Base-by-base conservation (phyloP, 1,140 invertebrate species). In the Drosophila sturtevanti region DNA sequence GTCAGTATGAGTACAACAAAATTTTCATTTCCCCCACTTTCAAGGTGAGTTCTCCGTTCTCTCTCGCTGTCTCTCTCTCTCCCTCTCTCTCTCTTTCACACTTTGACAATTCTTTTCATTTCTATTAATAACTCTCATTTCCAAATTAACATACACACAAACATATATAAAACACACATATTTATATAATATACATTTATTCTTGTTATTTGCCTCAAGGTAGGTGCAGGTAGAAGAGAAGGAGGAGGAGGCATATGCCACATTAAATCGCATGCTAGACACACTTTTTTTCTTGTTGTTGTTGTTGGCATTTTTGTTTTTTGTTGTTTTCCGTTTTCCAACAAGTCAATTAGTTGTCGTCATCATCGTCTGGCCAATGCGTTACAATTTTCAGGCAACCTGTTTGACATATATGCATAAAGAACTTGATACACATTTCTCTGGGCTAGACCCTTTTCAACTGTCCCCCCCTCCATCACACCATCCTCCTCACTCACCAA, bases 271-370 rank as follows among this genome's bases (percentile, higher is more conserved):
- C 62, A 62, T 41, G 59, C 59, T 27, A 62, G 60, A 62, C 60
- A 62, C 60, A 18, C 6, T 34, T 9, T 62, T 14, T 14, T 68
- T 24, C 22, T 2, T 24, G 2, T 24, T 24, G 1, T 4, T 24
- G 1, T 24, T 24, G 1, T 24, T 24, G 1, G 1, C 4, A 31
- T 34, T 34, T 3, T 34, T 34, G 31, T 34, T 9, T 1, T 34
- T 3, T 44, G 14, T 41, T 41, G 38, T n/a, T 41, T n/a, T n/a
- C 14, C n/a, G 56, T 60, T 48, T 37, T 44, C 11, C 38, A 31
- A 77, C 54, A 85, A 77, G 65, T 70, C 81, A 85, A 63, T 80
- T 79, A 75, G 61, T 66, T 44, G 37, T 38, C 41, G 16, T 44
- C 41, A 16, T 44, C 41, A 9, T 18, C 41, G 41, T 44, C 41